These are phyloP conservation scores for Pseudopodoces humilis DNA, from an alignment of 2,113 vertebrate genomes.

Conservation along the genomic window DNA sequence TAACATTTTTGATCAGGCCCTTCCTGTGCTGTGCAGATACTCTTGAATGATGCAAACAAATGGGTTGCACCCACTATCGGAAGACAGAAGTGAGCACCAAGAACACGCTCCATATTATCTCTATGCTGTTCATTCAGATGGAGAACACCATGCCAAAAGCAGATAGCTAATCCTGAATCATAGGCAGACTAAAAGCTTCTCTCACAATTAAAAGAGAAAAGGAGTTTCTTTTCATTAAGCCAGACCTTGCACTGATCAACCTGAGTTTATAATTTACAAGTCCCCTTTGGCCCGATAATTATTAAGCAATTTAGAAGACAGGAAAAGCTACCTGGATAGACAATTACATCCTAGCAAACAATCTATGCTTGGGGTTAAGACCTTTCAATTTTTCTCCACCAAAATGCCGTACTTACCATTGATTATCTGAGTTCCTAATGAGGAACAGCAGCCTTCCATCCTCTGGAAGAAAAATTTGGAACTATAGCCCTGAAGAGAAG, in stretches of 20 bases:
- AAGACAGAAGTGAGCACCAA: background rate
- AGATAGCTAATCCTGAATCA: background rate
- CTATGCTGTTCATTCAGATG: background rate
- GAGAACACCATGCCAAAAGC: background rate
- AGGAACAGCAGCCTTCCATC: background rate
- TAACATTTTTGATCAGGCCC: background rate
- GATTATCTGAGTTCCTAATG: background rate
- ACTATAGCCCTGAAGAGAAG: background rate
- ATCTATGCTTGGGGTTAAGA: background rate
- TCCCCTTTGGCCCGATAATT: background rate
- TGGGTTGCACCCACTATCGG: background rate
- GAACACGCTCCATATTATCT: background rate
- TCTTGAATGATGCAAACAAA: background rate
- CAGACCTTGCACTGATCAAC: background rate
- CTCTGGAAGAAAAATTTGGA: background rate
- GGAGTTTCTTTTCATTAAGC: background rate
- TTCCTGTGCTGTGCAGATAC: background rate
- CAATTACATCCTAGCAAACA: background rate
- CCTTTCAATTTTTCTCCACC: background rate
- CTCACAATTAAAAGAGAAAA: background rate
- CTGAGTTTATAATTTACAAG: background rate
- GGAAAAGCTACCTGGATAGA: background rate
- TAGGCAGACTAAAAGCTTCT: background rate
- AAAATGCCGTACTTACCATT: background rate
- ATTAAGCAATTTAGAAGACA: background rate